phyloP scores from a whole-genome alignment of 2,888 invertebrate species.

The Perithous albicinctus region DNA sequence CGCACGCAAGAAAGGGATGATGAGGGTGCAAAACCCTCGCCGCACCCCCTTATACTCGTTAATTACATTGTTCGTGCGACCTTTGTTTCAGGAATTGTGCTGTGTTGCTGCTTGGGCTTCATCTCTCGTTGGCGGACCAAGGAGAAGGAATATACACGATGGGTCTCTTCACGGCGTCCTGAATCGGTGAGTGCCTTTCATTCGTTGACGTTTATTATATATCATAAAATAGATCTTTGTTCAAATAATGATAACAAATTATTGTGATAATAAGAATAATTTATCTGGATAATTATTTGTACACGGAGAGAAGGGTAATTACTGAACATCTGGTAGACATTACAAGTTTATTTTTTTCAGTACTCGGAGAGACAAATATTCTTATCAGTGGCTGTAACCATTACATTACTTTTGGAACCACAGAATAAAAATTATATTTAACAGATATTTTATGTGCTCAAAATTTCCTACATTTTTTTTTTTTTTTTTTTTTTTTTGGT shows the following conservation, averaged over 20 bases:
- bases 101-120: slow-evolving; percentile 38
- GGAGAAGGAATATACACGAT: slow-evolving; percentile 57
- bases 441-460: too few relatives aligned
- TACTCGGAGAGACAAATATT: too few relatives aligned
- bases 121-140: slow-evolving; percentile 35
- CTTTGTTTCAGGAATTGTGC: slow-evolving; percentile 66
- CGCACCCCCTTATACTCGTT: slow-evolving; percentile 65
- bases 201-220: slow-evolving; percentile 22
- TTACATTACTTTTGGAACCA: too few relatives aligned
- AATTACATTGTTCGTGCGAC: slow-evolving; percentile 74
- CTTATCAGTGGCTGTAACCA: too few relatives aligned
- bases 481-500: too few relatives aligned
- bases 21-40: neutral
- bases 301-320: too few relatives aligned
- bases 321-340: too few relatives aligned
- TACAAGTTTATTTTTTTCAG: too few relatives aligned
- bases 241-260: neutral
- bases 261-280: neutral
- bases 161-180: slow-evolving; percentile 71
- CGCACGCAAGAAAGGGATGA: slow-evolving; percentile 13
- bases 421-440: too few relatives aligned
- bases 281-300: too few relatives aligned
- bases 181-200: slow-evolving; percentile 74
- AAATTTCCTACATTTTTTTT: too few relatives aligned
- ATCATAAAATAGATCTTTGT: slow-evolving; percentile 27